Conservation (phyloP, 2,888 invertebrate species). For the Leptopilina myrica region DNA sequence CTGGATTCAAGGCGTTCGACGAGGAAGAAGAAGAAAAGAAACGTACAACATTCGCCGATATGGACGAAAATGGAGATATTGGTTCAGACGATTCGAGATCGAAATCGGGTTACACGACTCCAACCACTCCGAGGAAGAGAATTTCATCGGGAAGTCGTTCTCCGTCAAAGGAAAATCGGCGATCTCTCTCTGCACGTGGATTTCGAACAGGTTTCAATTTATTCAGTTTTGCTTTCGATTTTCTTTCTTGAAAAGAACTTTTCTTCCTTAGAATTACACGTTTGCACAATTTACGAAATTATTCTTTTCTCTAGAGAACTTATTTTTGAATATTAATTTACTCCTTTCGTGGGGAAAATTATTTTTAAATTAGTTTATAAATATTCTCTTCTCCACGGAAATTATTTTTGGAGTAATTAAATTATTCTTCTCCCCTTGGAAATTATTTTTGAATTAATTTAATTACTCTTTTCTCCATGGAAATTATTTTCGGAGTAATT, state of each 20-base stretch:
- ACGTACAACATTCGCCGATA: slow-evolving; percentile 55
- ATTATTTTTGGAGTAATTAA: no score
- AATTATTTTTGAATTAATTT: no score
- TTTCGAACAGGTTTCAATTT: slow-evolving; percentile 58
- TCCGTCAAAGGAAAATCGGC: slow-evolving; percentile 43
- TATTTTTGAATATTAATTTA: no score
- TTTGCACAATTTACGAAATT: no score
- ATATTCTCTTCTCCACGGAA: no score
- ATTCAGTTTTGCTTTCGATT: background rate
- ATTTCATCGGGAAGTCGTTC: slow-evolving; percentile 7
- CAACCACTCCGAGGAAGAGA: slow-evolving; percentile 16
- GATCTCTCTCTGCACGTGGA: slow-evolving; percentile 40
- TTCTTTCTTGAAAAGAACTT: background rate
- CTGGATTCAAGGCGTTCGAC: slow-evolving; percentile 45
- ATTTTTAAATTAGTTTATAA: no score
- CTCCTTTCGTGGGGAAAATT: no score
- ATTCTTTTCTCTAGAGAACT: no score
- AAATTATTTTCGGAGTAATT: no score
- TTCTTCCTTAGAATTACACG: no score
- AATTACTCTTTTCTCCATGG: no score
- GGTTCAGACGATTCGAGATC: slow-evolving; percentile 43
- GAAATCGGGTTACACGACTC: background rate
- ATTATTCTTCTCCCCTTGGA: no score
- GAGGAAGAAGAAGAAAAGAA: slow-evolving; percentile 55
- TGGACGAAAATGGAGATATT: slow-evolving; percentile 42